These are phyloP conservation scores for Buceros bicornis DNA, from an alignment of 2,797 vertebrate genomes.

Conservation along the genomic window DNA sequence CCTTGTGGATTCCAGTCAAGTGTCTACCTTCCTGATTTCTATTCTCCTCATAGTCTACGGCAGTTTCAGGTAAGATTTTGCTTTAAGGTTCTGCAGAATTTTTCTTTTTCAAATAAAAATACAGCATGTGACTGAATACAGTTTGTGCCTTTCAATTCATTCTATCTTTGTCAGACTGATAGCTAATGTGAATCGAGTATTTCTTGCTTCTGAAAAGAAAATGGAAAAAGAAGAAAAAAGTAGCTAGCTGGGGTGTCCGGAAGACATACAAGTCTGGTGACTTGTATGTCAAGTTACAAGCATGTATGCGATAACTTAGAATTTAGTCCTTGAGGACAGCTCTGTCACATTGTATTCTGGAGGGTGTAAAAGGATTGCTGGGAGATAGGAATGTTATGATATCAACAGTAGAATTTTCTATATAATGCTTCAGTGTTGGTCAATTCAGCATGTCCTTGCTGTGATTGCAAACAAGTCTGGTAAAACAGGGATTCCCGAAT, in stretches of 20 bases:
- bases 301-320: background rate
- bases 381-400: background rate
- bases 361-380: background rate
- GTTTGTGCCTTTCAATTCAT: background rate
- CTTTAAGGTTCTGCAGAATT: background rate
- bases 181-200: background rate
- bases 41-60: constrained; percentile 99
- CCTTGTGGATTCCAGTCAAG: constrained; percentile 99
- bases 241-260: background rate
- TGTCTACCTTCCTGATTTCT: constrained; percentile 99
- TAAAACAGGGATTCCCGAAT: accelerated
- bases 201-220: background rate
- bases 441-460: background rate
- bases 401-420: accelerated
- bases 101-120: background rate
- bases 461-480: background rate
- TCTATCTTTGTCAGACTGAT: background rate
- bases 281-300: background rate
- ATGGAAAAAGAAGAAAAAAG: background rate
- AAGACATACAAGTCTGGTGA: background rate
- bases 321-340: background rate
- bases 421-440: background rate
- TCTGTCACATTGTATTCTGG: background rate
- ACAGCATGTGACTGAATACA: background rate
- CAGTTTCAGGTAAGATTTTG: constrained; percentile 95